Evolutionary conservation across 2,888 invertebrate genomes (phyloP), one percentile per base, ranked within the genome.

Genomic region (Neoscelio sp.): DNA sequence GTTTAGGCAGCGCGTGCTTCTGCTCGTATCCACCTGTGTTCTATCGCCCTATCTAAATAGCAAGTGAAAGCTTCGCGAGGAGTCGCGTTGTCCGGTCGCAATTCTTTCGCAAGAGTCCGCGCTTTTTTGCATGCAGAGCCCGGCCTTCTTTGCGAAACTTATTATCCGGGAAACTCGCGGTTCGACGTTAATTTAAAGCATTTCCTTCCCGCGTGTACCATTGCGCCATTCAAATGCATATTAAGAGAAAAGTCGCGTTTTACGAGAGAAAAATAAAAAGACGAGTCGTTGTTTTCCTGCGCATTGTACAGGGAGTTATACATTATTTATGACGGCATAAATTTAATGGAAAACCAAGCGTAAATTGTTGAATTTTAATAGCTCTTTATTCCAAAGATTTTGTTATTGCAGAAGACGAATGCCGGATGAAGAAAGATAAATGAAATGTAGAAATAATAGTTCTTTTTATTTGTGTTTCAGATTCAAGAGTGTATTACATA

Each of bases 21-120:
- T 58, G 48, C 54, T 38, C 56, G 44, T 48, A 44, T 67, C 76
- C 56, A 76, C 67, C 71, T 71, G 68, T 10, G 46, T 18, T n/a
- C 42, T 73, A 73, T 76, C 76, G 46, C 13, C 30, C 17, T 76
- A 78, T 76, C 78, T 76, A 65, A 68, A 58, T 58, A 40, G 33
- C 73, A 76, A 81, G 80, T 80, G 80, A 80, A 78, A 80, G 80
- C 75, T 26, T 50, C 26, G 20, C 35, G 48, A 10, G 38, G 38
- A 71, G 64, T 64, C 64, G 62, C 50, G 71, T 26, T 75, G 65
- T 79, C 80, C 73, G 67, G 73, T 54, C 30, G n/a, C 6, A 4
- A 6, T 23, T 6, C 4, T 70, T 70, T 70, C 70, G 70, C 58
- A 58, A 70, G 35, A 48, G 50, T 56, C 64, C 56, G 26, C 42